Conservation (phyloP, 2,888 invertebrate genomes). For the Augiades crinisus region DNA sequence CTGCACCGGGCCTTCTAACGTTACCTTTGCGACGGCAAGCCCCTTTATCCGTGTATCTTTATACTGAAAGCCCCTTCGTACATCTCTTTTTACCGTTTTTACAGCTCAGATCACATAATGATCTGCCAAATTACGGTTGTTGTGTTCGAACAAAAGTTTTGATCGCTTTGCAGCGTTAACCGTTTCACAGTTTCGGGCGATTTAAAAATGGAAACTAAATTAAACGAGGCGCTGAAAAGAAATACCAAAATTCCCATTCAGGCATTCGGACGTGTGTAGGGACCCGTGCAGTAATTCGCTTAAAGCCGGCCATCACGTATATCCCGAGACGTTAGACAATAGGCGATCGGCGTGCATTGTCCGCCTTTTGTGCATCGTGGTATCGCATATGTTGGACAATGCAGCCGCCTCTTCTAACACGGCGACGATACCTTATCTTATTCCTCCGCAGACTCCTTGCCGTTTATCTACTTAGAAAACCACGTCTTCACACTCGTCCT, state of each 20-base stretch:
- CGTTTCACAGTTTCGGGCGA: constrained; percentile 3
- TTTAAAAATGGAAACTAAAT: constrained; percentile 2
- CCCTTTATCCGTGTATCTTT: constrained; percentile 20
- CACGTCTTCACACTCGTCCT: not conserved
- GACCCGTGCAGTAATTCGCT: constrained; percentile 49
- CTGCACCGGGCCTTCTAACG: constrained; percentile 37
- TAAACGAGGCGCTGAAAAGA: constrained; percentile 20
- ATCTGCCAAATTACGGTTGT: not conserved
- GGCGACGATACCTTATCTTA: constrained; percentile 38
- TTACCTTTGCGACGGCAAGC: constrained; percentile 37
- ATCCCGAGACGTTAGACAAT: constrained; percentile 67
- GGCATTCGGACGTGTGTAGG: constrained; percentile 19
- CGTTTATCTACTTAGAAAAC: constrained; percentile 4
- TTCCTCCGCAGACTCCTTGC: constrained; percentile 27
- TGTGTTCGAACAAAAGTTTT: not conserved
- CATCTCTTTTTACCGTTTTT: constrained; percentile 30
- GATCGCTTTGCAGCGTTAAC: not conserved
- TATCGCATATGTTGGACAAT: constrained; percentile 55
- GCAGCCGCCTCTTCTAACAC: constrained; percentile 38
- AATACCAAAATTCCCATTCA: constrained; percentile 14
- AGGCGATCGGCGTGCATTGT: constrained; percentile 57
- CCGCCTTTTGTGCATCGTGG: constrained; percentile 63
- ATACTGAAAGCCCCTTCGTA: constrained; percentile 19
- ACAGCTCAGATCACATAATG: constrained; percentile 24
- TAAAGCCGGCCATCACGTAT: constrained; percentile 51